A percentile compares a stretch with the other conserved stretches of the same genome.
These are phyloP conservation scores for Drosophila carrolli DNA, from an alignment of 1,140 invertebrate species.

Conservation along the genomic window DNA sequence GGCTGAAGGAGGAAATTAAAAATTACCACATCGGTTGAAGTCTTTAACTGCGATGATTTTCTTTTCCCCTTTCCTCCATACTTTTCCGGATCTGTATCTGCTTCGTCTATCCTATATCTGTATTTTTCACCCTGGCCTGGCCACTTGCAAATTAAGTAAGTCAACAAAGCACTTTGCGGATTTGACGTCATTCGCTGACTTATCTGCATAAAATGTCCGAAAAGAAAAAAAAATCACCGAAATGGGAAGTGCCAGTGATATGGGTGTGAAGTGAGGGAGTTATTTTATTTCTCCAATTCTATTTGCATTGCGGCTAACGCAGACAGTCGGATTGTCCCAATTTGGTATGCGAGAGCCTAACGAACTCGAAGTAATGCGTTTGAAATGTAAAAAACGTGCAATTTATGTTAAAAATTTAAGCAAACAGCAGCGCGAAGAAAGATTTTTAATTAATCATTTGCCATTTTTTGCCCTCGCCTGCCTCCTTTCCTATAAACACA, in stretches of 20 bases:
- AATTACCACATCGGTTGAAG: slow-evolving; percentile 49
- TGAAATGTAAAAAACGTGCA: slow-evolving; percentile 84
- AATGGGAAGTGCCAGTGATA: slow-evolving; percentile 54
- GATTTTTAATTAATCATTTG: slow-evolving; percentile 80
- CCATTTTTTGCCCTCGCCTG: slow-evolving; percentile 41
- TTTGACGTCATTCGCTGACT: slow-evolving; percentile 63
- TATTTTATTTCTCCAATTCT: slow-evolving; percentile 61
- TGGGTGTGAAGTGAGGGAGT: slow-evolving; percentile 28
- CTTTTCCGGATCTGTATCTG: not conserved
- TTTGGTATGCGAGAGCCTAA: slow-evolving; percentile 82
- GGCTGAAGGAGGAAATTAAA: slow-evolving; percentile 73
- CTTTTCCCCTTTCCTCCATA: not conserved
- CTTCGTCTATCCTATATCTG: slow-evolving; percentile 1
- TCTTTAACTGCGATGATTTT: slow-evolving; percentile 1
- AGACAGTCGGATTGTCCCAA: slow-evolving; percentile 54
- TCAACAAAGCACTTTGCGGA: slow-evolving; percentile 83
- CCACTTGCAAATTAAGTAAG: slow-evolving; percentile 81
- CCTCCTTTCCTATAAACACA: not conserved
- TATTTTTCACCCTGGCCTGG: slow-evolving; percentile 32
- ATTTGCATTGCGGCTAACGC: slow-evolving; percentile 74
- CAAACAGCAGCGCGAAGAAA: slow-evolving; percentile 53
- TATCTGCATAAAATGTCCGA: slow-evolving; percentile 70
- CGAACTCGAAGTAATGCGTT: slow-evolving; percentile 84
- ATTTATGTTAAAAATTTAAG: slow-evolving; percentile 82
- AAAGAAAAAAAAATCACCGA: slow-evolving; percentile 22